Conservation (phyloP, 2,888 invertebrate species). For the Oscheius sp. region DNA sequence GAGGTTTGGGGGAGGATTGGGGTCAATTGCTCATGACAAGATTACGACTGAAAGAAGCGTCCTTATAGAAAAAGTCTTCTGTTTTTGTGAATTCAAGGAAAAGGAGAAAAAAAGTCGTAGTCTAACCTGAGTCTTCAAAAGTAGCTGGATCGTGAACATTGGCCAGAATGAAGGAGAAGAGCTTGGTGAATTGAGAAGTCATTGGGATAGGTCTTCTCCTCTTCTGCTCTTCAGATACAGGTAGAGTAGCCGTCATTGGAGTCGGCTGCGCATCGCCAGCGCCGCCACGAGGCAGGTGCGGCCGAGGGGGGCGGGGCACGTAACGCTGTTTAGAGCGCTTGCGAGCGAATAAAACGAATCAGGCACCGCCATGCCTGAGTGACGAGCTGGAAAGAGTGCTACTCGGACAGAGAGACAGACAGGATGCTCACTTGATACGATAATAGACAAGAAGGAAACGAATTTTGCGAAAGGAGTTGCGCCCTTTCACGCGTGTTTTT, state of each 20-base stretch:
- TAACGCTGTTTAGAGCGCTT: conserved; percentile 37
- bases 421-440: conserved; percentile 25
- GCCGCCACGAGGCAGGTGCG: conserved; percentile 32
- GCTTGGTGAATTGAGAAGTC: conserved; percentile 74
- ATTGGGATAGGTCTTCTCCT: conserved; percentile 69
- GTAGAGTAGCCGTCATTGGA: conserved; percentile 25
- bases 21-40: too few relatives aligned
- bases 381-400: conserved; percentile 22
- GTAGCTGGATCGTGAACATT: conserved; percentile 68
- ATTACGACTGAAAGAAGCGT: too few relatives aligned
- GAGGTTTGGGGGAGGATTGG: too few relatives aligned
- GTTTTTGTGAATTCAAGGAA: too few relatives aligned
- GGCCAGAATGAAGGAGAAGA: conserved; percentile 69
- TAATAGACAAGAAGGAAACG: conserved; percentile 9
- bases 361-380: conserved; percentile 32
- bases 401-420: conserved; percentile 20
- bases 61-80: too few relatives aligned
- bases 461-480: neutral
- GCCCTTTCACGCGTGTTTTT: neutral
- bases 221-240: conserved; percentile 13
- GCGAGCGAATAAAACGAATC: conserved; percentile 33
- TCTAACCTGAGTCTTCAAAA: conserved; percentile 51
- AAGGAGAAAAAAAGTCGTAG: too few relatives aligned
- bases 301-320: conserved; percentile 34
- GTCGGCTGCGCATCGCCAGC: conserved; percentile 28